Percentiles rank a stretch among this genome's conserved stretches.
Conservation (phyloP, 2,113 vertebrate genomes). For the Xenopus laevis region DNA sequence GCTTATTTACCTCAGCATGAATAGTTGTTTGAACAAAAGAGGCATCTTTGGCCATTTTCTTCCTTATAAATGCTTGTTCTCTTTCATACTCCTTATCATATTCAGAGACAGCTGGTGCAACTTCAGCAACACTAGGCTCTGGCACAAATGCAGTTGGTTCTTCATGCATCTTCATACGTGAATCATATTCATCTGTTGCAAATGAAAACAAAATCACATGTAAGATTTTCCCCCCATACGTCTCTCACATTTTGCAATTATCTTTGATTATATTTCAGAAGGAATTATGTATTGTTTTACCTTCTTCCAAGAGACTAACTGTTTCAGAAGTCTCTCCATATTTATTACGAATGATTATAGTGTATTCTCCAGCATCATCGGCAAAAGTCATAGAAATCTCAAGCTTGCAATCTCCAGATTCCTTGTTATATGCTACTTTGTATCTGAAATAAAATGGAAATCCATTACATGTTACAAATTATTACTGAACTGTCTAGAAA, state of each 20-base stretch:
- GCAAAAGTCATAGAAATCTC: constrained; percentile 98
- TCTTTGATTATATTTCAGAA: not conserved
- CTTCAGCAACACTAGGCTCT: constrained; percentile 78
- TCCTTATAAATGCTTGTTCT: constrained; percentile 81
- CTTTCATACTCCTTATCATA: constrained; percentile 85
- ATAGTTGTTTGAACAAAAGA: constrained; percentile 76
- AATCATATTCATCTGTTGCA: constrained; percentile 82
- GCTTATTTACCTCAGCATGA: constrained; percentile 78
- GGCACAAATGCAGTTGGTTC: constrained; percentile 78
- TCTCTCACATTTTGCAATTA: too few relatives aligned
- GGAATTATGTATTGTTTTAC: constrained; percentile 54
- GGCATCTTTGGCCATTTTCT: constrained; percentile 81
- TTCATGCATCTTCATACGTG: constrained; percentile 79
- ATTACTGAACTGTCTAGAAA: too few relatives aligned
- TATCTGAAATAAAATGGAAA: constrained; percentile 67
- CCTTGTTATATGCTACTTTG: constrained; percentile 87
- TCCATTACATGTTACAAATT: too few relatives aligned
- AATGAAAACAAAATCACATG: not conserved
- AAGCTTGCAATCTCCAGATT: constrained; percentile 86
- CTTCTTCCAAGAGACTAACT: constrained; percentile 85
- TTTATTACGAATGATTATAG: constrained; percentile 81
- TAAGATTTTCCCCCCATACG: too few relatives aligned
- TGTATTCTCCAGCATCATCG: constrained; percentile 96
- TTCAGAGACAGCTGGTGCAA: constrained; percentile 72
- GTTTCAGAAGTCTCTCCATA: constrained; percentile 85